A percentile compares a stretch with the other conserved stretches of the same genome.
Evolutionary conservation across 2,113 vertebrate species (phyloP).

Genomic region (Nothocercus nigrocapillus): DNA sequence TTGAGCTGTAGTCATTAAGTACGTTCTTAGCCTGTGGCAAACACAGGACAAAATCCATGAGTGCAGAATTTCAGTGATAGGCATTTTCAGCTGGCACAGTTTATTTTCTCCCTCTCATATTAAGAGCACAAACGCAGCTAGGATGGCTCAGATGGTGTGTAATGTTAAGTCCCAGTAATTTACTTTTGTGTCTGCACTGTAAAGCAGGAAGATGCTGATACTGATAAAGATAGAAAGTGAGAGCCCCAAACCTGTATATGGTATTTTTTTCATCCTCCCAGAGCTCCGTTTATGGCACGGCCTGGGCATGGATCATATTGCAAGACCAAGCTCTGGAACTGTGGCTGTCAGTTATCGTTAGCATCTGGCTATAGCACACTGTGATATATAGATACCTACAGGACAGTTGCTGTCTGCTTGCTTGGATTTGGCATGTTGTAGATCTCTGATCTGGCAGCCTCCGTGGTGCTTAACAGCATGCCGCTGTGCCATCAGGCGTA

Average conservation of each 20-base stretch:
- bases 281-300: not conserved
- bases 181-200: not conserved
- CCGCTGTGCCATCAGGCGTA: not conserved
- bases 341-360: not conserved
- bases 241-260: not conserved
- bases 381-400: not conserved
- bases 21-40: not conserved
- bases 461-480: not conserved
- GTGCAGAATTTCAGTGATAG: not conserved
- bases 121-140: not conserved
- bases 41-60: not conserved
- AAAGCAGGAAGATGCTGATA: not conserved
- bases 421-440: constrained; percentile 1
- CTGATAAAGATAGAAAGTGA: not conserved
- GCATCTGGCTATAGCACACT: not conserved
- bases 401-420: not conserved
- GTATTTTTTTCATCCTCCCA: not conserved
- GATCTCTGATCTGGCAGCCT: not conserved
- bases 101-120: not conserved
- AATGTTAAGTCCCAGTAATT: not conserved
- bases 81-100: not conserved
- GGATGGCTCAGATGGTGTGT: not conserved
- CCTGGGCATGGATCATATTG: not conserved
- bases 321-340: not conserved
- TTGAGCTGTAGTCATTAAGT: not conserved